Evolutionary conservation across 1,140 invertebrate genomes (phyloP).

Genomic region (Palaemon carinicauda): DNA sequence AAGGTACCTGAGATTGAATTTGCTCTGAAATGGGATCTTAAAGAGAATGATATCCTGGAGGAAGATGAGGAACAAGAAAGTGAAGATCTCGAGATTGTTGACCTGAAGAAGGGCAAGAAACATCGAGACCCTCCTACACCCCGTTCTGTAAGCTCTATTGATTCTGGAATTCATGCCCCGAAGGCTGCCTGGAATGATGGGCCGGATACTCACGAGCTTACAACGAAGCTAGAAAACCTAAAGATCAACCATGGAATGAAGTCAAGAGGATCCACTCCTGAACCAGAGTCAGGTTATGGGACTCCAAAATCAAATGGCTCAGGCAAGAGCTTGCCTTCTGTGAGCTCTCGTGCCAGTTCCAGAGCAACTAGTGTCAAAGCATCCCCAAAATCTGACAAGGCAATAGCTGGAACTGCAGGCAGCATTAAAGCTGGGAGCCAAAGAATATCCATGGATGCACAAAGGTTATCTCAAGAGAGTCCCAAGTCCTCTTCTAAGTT

Average conservation of each 20-base stretch:
- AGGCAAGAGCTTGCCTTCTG: constrained; percentile 17
- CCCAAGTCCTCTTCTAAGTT: constrained; percentile 18
- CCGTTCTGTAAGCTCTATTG: constrained; percentile 50
- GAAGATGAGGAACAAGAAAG: constrained; percentile 28
- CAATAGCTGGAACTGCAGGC: not conserved
- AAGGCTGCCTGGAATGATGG: constrained; percentile 50
- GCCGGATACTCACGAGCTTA: constrained; percentile 45
- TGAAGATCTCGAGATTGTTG: constrained; percentile 3
- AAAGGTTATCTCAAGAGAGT: constrained; percentile 16
- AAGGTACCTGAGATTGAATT: constrained; percentile 58
- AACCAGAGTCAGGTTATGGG: constrained; percentile 52
- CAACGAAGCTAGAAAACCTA: constrained; percentile 29
- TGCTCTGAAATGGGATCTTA: constrained; percentile 55
- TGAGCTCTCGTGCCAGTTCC: constrained; percentile 22
- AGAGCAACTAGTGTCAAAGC: not conserved
- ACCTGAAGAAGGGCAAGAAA: constrained; percentile 5
- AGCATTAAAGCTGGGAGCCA: constrained; percentile 9
- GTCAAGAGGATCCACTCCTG: not conserved
- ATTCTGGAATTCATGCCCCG: constrained; percentile 52
- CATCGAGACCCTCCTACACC: constrained; percentile 31
- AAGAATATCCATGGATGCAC: constrained; percentile 45
- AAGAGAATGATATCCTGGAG: constrained; percentile 38
- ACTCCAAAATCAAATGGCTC: constrained; percentile 36
- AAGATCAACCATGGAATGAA: not conserved
- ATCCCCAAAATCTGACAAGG: not conserved